Evolutionary conservation across 2,797 vertebrate species (phyloP), one percentile per base, ranked within the genome.

Genomic region (Danio kyathit): DNA sequence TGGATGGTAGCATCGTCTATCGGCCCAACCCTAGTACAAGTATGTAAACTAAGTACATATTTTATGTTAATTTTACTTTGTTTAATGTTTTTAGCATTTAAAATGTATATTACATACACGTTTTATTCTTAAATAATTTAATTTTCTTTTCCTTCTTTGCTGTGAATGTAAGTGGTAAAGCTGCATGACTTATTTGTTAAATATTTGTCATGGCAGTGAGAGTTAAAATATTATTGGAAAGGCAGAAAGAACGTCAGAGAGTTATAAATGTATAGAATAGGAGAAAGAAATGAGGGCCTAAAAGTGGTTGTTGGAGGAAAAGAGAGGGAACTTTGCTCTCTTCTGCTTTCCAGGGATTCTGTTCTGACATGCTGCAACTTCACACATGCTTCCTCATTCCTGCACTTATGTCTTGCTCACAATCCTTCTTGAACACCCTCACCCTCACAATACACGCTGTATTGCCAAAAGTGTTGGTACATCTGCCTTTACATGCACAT

Each of bases 301-400:
- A 3, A 12, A 38, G 16, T 61, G 56, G 12, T 19, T 59, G 9
- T 6, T 6, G 6, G 21, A 51, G 56, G 40, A 2, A 7, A 59
- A 14, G 16, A 60, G 21, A 44, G 38, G 56, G 11, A 60, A 46
- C 13, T 82, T 73, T 65, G 64, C 40, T 46, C 43, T 29, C 38
- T 63, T 21, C 59, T 79, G n/a, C 12, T 80, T 72, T 61, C 10
- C 13, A 38, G 70, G 54, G 73, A 54, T 65, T 64, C 46, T 82
- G 80, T 82, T 82, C 77, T 75, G 79, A 85, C 83, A 67, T 73
- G 83, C 66, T 61, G 14, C 13, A 10, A 59, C 7, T n/a, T 41
- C 74, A 21, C 46, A 63, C 41, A 66, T 10, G 9, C 21, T 76
- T 76, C 65, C 72, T 76, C 80, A 73, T 79, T 71, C 70, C 69